Evolutionary conservation across 1,140 invertebrate species (phyloP), one percentile per base, ranked within the genome.

Genomic region (Catajapyx aquilonaris): DNA sequence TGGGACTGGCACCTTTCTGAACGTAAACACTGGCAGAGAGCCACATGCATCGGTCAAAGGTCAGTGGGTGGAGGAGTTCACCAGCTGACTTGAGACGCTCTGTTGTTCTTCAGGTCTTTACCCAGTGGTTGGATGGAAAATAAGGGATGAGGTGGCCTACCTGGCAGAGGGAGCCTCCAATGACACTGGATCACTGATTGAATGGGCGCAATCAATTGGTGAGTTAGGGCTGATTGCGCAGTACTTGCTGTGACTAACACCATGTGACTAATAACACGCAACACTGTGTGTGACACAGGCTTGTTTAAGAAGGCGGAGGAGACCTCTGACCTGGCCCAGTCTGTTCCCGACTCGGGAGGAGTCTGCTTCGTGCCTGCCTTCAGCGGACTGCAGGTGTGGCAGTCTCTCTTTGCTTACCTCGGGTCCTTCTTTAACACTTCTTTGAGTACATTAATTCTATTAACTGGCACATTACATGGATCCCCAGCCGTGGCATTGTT

Each of bases 281-380:
- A n/a, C n/a, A n/a, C n/a, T n/a, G n/a, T n/a, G n/a, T 38, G 7
- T 16, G 9, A 13, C 37, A 13, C 50, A 81, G 79, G 72, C 36
- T 59, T 88, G 5, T 69, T 83, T 46, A 58, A 71, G 1, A 59
- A 75, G 35, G 68, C 76, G 0, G 49, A 60, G 17, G 73, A 87
- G 39, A 73, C 74, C 4, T 63, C 71, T 1, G 55, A 55, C 2
- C 65, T 91, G 31, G 85, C 84, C 1, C 52, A 61, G 37, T 73
- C 71, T 1, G 76, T 87, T 0, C 46, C 64, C 10, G 68, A 83
- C 55, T 69, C 72, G 4, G 73, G 76, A 48, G 83, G 80, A 11
- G 76, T 91, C 2, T 88, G 71, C 52, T 95, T 94, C 56, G 66
- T 95, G 45, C 85, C 87, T 3, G 83, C 86, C 0, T 93, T 94